phyloP scores from a whole-genome alignment of 2,113 vertebrate genomes.

The Callocephalon fimbriatum region DNA sequence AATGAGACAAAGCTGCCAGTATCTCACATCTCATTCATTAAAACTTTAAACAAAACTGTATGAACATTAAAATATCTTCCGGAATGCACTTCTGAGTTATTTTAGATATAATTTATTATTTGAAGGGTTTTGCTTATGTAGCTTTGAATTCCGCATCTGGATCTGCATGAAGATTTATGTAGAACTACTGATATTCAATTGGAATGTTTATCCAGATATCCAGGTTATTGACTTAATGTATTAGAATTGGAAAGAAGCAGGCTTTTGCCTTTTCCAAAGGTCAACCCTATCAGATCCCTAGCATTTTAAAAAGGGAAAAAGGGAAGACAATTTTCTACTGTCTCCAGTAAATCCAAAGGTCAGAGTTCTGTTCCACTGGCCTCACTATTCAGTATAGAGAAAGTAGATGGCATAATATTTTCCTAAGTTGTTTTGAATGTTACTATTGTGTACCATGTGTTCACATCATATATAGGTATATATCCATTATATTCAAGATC shows the following conservation, averaged over 20 bases:
- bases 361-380: background rate
- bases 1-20: slow-evolving; percentile 43
- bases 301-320: background rate
- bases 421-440: background rate
- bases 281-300: background rate
- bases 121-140: background rate
- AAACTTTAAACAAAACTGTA: background rate
- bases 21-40: slow-evolving; percentile 39
- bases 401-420: background rate
- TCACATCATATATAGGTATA: background rate
- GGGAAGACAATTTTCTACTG: background rate
- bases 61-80: slow-evolving; percentile 13
- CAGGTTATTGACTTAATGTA: slow-evolving; percentile 11
- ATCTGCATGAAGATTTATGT: background rate
- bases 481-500: background rate
- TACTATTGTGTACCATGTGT: background rate
- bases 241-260: background rate
- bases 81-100: background rate
- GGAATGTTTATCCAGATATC: slow-evolving; percentile 17
- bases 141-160: background rate
- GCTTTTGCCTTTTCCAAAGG: background rate
- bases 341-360: background rate
- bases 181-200: background rate
- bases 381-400: background rate
- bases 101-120: slow-evolving; percentile 21